phyloP scores from a whole-genome alignment of 2,797 vertebrate species.

The Atherinosoma microstoma region DNA sequence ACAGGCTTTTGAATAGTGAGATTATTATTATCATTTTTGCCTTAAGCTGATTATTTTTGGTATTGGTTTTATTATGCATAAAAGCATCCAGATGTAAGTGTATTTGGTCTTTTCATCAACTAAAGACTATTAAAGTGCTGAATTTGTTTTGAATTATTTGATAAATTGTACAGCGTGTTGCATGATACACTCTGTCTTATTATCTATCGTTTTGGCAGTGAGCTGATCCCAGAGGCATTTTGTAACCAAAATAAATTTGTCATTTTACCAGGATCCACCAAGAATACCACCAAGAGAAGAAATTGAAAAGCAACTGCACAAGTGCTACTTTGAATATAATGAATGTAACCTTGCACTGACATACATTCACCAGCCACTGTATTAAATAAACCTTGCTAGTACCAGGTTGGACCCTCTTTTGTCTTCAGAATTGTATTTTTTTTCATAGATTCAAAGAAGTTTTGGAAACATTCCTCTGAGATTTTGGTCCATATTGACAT shows the following conservation, averaged over 20 bases:
- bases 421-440: no score
- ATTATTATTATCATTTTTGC: slow-evolving; percentile 16
- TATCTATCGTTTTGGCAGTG: background rate
- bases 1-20: slow-evolving; percentile 19
- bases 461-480: no score
- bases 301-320: background rate
- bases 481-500: no score
- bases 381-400: no score
- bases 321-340: background rate
- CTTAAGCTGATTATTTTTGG: slow-evolving; percentile 22
- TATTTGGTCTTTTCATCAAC: background rate
- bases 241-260: background rate
- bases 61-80: slow-evolving; percentile 3
- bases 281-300: background rate
- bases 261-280: background rate
- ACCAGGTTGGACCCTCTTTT: no score
- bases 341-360: background rate
- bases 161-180: background rate
- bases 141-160: background rate
- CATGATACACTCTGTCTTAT: no score
- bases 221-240: background rate
- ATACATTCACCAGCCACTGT: no score
- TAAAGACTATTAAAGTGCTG: background rate
- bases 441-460: no score
- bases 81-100: background rate